phyloP scores from a whole-genome alignment of 2,888 invertebrate genomes.

The Andrena chrysosceles region DNA sequence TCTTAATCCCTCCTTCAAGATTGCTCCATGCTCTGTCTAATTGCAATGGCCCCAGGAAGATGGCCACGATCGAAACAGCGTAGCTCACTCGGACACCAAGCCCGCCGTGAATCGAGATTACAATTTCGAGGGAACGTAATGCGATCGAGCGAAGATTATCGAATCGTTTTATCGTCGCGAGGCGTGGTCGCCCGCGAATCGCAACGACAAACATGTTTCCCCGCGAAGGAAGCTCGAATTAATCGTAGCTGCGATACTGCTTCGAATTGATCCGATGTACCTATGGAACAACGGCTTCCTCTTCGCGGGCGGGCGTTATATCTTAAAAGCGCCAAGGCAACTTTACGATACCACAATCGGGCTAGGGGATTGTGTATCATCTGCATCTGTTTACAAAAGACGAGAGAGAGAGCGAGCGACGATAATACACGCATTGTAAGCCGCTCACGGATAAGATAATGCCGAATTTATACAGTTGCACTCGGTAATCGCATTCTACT shows the following conservation, averaged over 20 bases:
- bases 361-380: constrained; percentile 43
- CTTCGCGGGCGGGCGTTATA: not conserved
- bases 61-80: not conserved
- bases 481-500: constrained; percentile 36
- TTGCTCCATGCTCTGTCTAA: not conserved
- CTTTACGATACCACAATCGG: constrained; percentile 38
- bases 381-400: constrained; percentile 48
- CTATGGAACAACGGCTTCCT: not conserved
- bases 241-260: constrained; percentile 3
- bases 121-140: not conserved
- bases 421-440: constrained; percentile 55
- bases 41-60: not conserved
- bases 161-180: not conserved
- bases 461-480: constrained; percentile 47
- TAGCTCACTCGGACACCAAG: no score
- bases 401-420: not conserved
- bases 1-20: no score
- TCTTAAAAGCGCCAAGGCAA: not conserved
- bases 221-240: not conserved
- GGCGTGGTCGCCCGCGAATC: no score
- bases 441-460: constrained; percentile 64
- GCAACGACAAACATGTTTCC: constrained; percentile 24
- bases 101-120: no score
- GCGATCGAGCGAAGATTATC: constrained; percentile 8
- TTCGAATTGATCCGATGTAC: constrained; percentile 19